phyloP scores from a whole-genome alignment of 2,888 invertebrate genomes.

The Lacanobia wlatinum region DNA sequence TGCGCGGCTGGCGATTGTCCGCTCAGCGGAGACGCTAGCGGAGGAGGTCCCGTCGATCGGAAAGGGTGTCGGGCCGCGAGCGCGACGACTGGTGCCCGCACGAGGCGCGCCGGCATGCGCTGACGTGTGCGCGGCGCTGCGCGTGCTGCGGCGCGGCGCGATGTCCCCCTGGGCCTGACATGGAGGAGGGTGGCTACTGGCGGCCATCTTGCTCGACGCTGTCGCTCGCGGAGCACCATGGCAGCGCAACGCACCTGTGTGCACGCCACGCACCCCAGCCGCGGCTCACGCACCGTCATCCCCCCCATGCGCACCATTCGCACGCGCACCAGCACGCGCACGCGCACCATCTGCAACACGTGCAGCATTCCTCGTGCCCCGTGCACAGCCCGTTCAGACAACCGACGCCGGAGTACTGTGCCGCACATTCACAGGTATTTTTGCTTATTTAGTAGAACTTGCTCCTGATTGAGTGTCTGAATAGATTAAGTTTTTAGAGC shows the following conservation, averaged over 20 bases:
- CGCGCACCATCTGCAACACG: constrained; percentile 85
- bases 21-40: constrained; percentile 85
- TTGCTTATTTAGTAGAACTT: constrained; percentile 3
- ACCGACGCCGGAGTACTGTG: constrained; percentile 88
- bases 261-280: constrained; percentile 86
- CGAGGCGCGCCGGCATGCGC: constrained; percentile 89
- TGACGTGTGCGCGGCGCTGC: constrained; percentile 90
- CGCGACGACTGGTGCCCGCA: constrained; percentile 90
- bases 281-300: constrained; percentile 85
- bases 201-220: constrained; percentile 89
- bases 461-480: neutral
- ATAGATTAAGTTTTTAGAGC: neutral
- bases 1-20: constrained; percentile 82
- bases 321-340: constrained; percentile 88
- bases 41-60: constrained; percentile 77
- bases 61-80: constrained; percentile 90
- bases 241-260: constrained; percentile 87
- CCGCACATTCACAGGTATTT: constrained; percentile 87
- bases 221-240: constrained; percentile 88
- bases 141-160: constrained; percentile 90
- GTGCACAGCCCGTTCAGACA: constrained; percentile 94
- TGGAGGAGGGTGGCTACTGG: constrained; percentile 90
- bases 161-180: constrained; percentile 87
- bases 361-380: constrained; percentile 91
- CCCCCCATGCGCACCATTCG: constrained; percentile 83